Conservation (phyloP, 2,888 invertebrate genomes). For the Dasypolia templi region DNA sequence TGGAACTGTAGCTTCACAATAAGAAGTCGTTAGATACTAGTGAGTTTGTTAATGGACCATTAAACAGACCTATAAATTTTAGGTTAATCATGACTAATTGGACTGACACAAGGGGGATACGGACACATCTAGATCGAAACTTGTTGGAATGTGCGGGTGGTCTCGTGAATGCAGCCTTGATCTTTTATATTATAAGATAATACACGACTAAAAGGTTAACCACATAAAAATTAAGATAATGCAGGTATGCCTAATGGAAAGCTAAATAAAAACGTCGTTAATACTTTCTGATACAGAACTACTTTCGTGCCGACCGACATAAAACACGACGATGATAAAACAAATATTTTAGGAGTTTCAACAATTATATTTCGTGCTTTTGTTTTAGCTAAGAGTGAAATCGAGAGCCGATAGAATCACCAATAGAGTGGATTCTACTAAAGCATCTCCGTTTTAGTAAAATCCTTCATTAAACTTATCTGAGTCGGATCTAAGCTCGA, state of each 20-base stretch:
- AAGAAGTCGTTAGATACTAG: constrained; percentile 84
- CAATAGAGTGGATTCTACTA: constrained; percentile 80
- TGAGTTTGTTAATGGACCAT: constrained; percentile 86
- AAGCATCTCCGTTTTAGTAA: constrained; percentile 81
- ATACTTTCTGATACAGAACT: constrained; percentile 75
- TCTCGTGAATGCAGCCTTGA: constrained; percentile 76
- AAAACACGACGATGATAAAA: constrained; percentile 71
- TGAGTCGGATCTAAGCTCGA: constrained; percentile 82
- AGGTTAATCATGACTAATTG: constrained; percentile 89
- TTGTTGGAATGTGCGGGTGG: constrained; percentile 80
- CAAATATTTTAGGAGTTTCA: constrained; percentile 66
- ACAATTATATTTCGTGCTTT: constrained; percentile 61
- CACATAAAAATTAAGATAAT: constrained; percentile 86
- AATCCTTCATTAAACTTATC: constrained; percentile 88
- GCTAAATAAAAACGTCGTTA: constrained; percentile 77
- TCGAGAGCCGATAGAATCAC: constrained; percentile 72
- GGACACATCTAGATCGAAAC: constrained; percentile 69
- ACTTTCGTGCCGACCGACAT: constrained; percentile 72
- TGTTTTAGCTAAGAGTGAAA: constrained; percentile 52
- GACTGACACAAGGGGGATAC: constrained; percentile 79
- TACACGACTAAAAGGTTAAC: constrained; percentile 80
- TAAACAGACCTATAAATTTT: constrained; percentile 88
- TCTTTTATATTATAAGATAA: constrained; percentile 81
- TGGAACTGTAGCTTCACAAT: constrained; percentile 82
- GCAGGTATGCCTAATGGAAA: constrained; percentile 76